Evolutionary conservation across 2,797 vertebrate genomes (phyloP).

Genomic region (Mus caroli): DNA sequence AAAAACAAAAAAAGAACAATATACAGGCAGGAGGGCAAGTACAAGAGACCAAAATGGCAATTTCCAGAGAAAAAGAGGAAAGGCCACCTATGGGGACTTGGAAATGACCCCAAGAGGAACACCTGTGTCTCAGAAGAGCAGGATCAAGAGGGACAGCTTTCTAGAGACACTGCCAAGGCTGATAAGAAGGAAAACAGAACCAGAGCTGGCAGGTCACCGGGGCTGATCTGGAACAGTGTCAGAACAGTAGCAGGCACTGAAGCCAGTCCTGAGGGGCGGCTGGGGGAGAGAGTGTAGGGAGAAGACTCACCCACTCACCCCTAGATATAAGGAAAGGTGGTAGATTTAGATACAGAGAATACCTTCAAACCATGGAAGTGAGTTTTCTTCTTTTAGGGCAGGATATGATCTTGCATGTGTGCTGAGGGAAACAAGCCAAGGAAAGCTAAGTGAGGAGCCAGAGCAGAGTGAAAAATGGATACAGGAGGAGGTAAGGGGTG

Average conservation of each 20-base stretch:
- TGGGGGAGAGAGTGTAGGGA: neutral
- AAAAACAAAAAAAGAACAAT: neutral
- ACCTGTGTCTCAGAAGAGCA: neutral
- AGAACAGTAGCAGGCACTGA: neutral
- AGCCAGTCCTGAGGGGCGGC: neutral
- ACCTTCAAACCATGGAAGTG: neutral
- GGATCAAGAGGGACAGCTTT: conserved; percentile 10
- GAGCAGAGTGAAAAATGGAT: conserved; percentile 73
- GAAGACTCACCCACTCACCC: neutral
- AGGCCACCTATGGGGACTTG: neutral
- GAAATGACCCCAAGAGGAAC: neutral
- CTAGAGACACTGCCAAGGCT: conserved; percentile 34
- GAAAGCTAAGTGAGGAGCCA: neutral
- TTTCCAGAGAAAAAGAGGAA: conserved; percentile 30
- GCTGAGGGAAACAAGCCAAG: conserved; percentile 43
- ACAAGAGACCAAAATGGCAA: too few relatives aligned
- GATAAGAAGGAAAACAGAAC: conserved; percentile 63
- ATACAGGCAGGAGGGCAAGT: neutral
- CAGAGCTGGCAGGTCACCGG: neutral
- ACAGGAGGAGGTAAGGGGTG: neutral
- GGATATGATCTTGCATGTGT: neutral
- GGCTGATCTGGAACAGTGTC: conserved; percentile 3
- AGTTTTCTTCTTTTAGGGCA: neutral
- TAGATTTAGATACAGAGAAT: neutral
- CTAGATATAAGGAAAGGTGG: neutral